Base-by-base conservation (phyloP, 37 sponge, comb jelly and placozoan genomes). In the Axinella damicornis region DNA sequence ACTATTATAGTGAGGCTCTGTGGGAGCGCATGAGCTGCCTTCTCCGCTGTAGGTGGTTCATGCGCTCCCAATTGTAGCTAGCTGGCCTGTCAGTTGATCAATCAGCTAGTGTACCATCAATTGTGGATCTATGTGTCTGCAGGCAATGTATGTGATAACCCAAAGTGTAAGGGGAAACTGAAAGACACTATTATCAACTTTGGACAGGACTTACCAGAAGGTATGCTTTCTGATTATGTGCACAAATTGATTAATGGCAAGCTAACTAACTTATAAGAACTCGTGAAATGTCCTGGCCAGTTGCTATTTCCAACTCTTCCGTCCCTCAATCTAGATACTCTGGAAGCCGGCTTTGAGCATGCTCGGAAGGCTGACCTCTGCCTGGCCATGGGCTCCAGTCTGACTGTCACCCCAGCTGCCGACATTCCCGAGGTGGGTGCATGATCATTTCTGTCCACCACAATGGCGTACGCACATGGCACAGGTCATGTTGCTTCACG, bases 321-420 rank as follows among this genome's bases (percentile, higher is more conserved):
- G 4, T 46, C 46, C 20, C n/a, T n/a, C n/a, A n/a, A n/a, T 31
- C 16, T 38, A 86, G 85, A 65, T 53, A 79, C 69, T 27, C 83
- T 88, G 30, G 67, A 73, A 53, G 54, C 73, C 14, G 59, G 69
- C 27, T 83, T 20, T 62, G 75, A 82, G 22, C 82, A 88, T 41
- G 89, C 65, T 12, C 35, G 38, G 28, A 59, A 62, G 73, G 81
- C 89, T 53, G 89, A 88, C 34, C 68, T 88, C 35, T 88, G 89
- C 30, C 12, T 88, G 25, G 82, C 68, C 0, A 56, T 74, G 64
- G 89, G 89, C 1, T 88, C 89, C n/a, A 82, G 82, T 73, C 82
- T 88, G n/a, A 88, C 89, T 64, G 89, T 88, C 27, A 88, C 82
- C 36, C 89, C 89, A n/a, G 89, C 89, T 27, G 82, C 82, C 36